Evolutionary conservation across 2,113 vertebrate genomes (phyloP).

Genomic region (Xiphias gladius): DNA sequence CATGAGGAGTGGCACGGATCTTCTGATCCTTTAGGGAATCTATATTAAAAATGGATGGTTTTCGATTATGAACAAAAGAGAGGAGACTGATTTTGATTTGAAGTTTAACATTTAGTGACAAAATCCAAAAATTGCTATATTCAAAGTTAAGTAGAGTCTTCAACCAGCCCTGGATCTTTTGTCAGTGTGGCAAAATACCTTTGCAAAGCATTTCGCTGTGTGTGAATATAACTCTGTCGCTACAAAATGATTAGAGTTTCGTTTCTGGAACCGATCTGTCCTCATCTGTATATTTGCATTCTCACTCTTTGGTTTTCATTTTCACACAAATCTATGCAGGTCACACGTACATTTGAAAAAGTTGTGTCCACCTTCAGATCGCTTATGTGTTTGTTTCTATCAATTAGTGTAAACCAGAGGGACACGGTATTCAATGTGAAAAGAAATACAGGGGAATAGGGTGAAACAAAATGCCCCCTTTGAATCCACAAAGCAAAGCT

Average conservation of each 20-base stretch:
- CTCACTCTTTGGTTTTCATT: conserved; percentile 76
- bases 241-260: conserved; percentile 69
- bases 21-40: not conserved
- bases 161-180: conserved; percentile 74
- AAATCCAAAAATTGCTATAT: conserved; percentile 77
- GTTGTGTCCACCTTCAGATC: conserved; percentile 10
- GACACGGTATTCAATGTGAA: conserved; percentile 40
- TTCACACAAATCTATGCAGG: conserved; percentile 58
- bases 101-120: conserved; percentile 75
- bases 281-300: conserved; percentile 50
- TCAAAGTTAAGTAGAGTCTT: conserved; percentile 71
- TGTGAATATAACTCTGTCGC: conserved; percentile 70
- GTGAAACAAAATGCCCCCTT: conserved; percentile 54
- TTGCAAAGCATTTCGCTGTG: conserved; percentile 55
- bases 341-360: conserved; percentile 35
- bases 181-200: conserved; percentile 59
- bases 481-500: conserved; percentile 58
- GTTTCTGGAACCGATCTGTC: conserved; percentile 53
- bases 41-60: not conserved
- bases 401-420: conserved; percentile 56
- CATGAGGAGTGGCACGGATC: not conserved
- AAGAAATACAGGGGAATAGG: too few relatives aligned
- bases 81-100: conserved; percentile 34
- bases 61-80: not conserved
- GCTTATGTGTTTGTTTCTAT: conserved; percentile 30